These are phyloP conservation scores for Furcifer pardalis DNA, from an alignment of 2,797 vertebrate genomes.

Conservation along the genomic window DNA sequence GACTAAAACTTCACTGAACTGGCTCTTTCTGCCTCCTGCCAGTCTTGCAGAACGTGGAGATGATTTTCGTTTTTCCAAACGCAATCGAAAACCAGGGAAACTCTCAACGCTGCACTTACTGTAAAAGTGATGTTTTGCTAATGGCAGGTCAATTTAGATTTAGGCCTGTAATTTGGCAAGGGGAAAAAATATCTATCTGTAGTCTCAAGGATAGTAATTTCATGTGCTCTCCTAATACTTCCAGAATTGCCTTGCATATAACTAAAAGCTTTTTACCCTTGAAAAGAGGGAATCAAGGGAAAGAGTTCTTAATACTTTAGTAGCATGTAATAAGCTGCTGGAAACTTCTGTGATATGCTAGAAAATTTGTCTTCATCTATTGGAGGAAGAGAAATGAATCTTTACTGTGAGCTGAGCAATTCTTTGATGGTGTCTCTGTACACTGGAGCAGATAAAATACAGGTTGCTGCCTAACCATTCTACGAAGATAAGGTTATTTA, in stretches of 20 bases:
- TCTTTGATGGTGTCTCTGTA: slow-evolving; percentile 37
- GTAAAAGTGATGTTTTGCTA: slow-evolving; percentile 64
- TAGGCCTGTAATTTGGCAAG: slow-evolving; percentile 47
- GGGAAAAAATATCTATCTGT: slow-evolving; percentile 28
- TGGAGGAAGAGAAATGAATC: slow-evolving; percentile 41
- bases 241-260: slow-evolving; percentile 36
- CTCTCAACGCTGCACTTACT: slow-evolving; percentile 57
- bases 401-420: slow-evolving; percentile 28
- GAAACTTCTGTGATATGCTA: slow-evolving; percentile 41
- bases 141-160: slow-evolving; percentile 61
- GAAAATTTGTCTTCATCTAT: slow-evolving; percentile 24
- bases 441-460: neutral
- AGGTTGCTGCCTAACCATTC: neutral
- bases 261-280: slow-evolving; percentile 69
- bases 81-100: slow-evolving; percentile 53
- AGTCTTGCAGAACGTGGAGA: slow-evolving; percentile 39
- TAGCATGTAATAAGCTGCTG: slow-evolving; percentile 51
- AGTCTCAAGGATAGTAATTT: slow-evolving; percentile 50
- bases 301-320: slow-evolving; percentile 55
- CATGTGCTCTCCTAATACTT: slow-evolving; percentile 49
- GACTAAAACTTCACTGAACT: slow-evolving; percentile 25
- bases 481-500: neutral
- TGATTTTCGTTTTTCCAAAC: slow-evolving; percentile 59
- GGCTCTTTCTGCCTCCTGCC: slow-evolving; percentile 40
- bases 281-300: slow-evolving; percentile 34